Evolutionary conservation across 2,888 invertebrate species (phyloP).

Genomic region (Lacanobia wlatinum): DNA sequence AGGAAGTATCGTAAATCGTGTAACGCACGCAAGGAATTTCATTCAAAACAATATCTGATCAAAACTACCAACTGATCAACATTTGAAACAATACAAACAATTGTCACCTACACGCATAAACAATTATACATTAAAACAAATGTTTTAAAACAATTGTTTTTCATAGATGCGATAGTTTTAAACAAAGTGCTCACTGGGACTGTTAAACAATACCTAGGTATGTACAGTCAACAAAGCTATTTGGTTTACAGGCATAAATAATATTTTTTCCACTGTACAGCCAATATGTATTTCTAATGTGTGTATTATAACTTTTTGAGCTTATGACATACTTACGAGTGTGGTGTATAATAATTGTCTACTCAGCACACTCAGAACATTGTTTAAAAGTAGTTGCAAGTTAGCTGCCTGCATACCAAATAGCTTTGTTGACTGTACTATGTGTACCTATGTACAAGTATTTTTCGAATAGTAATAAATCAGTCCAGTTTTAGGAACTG

Average conservation of each 20-base stretch:
- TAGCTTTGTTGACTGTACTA: not conserved
- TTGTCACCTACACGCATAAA: constrained; percentile 61
- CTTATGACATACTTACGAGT: too few species aligned
- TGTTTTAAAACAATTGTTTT: constrained; percentile 48
- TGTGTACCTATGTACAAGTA: not conserved
- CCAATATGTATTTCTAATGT: too few species aligned
- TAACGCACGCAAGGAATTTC: constrained; percentile 34
- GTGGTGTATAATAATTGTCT: too few species aligned
- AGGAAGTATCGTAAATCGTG: constrained; percentile 38
- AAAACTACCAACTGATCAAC: constrained; percentile 45
- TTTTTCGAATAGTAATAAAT: constrained; percentile 62
- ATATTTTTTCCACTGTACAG: too few species aligned
- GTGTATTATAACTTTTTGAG: too few species aligned
- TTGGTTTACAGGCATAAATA: too few species aligned
- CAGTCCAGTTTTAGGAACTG: constrained; percentile 35
- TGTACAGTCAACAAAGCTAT: too few species aligned
- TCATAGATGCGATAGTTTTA: constrained; percentile 26
- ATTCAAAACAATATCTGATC: constrained; percentile 28
- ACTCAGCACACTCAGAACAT: too few species aligned
- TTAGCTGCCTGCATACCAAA: too few species aligned
- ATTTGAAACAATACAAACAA: constrained; percentile 50
- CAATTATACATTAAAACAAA: constrained; percentile 47
- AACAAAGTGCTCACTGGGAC: constrained; percentile 51
- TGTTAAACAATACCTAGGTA: constrained; percentile 29
- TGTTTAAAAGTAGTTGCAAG: too few species aligned